Evolutionary conservation across 1,140 invertebrate genomes (phyloP), one percentile per base, ranked within the genome.

Genomic region (Conus ventricosus): DNA sequence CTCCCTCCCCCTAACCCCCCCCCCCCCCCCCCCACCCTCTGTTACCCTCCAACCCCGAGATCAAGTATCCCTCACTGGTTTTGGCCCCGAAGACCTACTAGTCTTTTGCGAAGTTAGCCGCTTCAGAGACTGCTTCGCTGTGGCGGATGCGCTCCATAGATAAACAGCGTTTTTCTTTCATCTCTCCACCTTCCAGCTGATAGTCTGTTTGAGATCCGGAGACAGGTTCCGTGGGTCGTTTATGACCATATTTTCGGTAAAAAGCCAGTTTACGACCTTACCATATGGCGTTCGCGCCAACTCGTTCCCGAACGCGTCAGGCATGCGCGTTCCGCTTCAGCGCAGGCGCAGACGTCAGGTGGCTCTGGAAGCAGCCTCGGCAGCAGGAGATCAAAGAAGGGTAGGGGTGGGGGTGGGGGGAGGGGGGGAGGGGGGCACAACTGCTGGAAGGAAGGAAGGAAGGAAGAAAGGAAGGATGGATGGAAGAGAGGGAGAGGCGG

Each of bases 301-400:
- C 75, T 17, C 75, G 20, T 7, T 20, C 51, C 54, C 85, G 5
- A 25, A 71, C 51, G 39, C 67, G n/a, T 76, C 20, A 78, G 67
- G 85, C 85, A 87, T 87, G 85, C 85, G 85, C 23, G 85, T 87
- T 87, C 75, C 85, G 85, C 85, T 54, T 87, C 71, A 87, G 23
- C 75, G 85, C 85, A 87, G 25, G 85, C 85, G 85, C 85, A 87
- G 85, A 87, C 85, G 85, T 87, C 85, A 87, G 85, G 85, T 87
- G 85, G 85, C 85, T 75, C 75, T 60, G 53, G 51, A 78, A 54
- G 71, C 39, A 39, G 51, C 85, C 75, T 71, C 85, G 80, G 85
- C 85, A 87, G 53, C 20, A 20, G 20, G 17, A 78, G 85, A 87
- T 87, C 85, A 87, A 87, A 87, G 85, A 71, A 87, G 85, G 71